Base-by-base conservation (phyloP, 1,140 invertebrate species). In the Lanistes nyassanus region DNA sequence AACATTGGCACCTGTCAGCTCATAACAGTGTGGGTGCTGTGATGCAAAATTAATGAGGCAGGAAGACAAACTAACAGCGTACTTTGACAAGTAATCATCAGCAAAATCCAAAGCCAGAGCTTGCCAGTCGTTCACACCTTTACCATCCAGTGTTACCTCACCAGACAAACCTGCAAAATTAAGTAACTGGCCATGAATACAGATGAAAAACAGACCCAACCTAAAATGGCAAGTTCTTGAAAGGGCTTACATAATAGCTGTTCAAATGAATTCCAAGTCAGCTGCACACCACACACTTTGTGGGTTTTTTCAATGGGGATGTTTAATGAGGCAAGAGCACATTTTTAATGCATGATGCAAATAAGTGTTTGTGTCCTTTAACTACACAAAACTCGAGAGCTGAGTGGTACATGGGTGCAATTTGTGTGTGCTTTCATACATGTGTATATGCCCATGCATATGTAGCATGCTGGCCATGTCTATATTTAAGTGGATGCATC, bases 31-130 rank as follows among this genome's bases (percentile, higher is more conserved):
- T 60, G 56, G n/a, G 56, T 60, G 56, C 31, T 6, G 7, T 9
- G n/a, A 29, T 34, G 31, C 19, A 36, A 3, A 34, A 36, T 34
- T 19, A 9, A 34, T 36, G 19, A 0, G 2, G 1, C 1, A n/a
- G 26, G 6, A 16, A 65, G 9, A 9, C 34, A 66, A 21, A 51
- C 37, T 51, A 68, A 9, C 11, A 16, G 39, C 69, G 16, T 13
- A 72, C 69, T n/a, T 86, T 26, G 83, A 77, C 19, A 90, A 77
- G 82, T 87, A 90, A 11, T 83, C 72, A 37, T 80, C 78, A 70
- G 90, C 90, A 78, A 92, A 92, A 75, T 92, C 91, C 3, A 92
- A 79, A 5, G 92, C 87, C 71, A 88, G 86, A 6, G 91, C 89
- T 75, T 87, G 84, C 90, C 92, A 92, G 74, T 91, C 79, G 6